Evolutionary conservation across 2,888 invertebrate species (phyloP), one percentile per base, ranked within the genome.

Genomic region (Pristionchus japonicus): DNA sequence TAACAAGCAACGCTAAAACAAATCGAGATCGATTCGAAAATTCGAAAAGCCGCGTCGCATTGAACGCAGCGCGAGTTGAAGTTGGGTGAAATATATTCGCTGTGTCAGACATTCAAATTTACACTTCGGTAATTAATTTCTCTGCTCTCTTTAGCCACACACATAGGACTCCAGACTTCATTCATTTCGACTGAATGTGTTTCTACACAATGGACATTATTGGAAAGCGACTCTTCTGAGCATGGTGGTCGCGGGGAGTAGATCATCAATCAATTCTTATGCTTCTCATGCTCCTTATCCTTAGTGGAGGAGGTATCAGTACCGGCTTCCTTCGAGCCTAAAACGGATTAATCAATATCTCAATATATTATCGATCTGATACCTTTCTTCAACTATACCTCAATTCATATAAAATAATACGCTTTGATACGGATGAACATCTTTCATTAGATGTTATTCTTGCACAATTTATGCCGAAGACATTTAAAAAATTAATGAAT

Each of bases 121-220:
- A n/a, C n/a, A n/a, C n/a, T n/a, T n/a, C n/a, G n/a, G n/a, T n/a
- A n/a, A n/a, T n/a, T n/a, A n/a, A n/a, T n/a, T n/a, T n/a, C n/a
- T n/a, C n/a, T n/a, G n/a, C n/a, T 23, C 23, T 57, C n/a, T 23
- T 23, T n/a, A n/a, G 52, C 20, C 23, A 52, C 52, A 2, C 20
- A 67, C 13, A 2, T 67, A 11, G 40, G 40, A 15, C 11, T 77
- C 77, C 77, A 77, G 77, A 77, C 77, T 77, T 77, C 77, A 77
- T 77, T 77, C 43, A 77, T 77, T 77, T 77, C 43, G 77, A 77
- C 77, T 77, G 77, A 77, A 77, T 77, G 77, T 77, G 77, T 77
- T 77, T 77, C 77, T 77, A 43, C 77, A 77, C 77, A 77, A 77
- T 43, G 77, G 47, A 77, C 43, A 43, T 77, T 77, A 77, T 77